Conservation (phyloP, 1,140 invertebrate species). For the Apis laboriosa region DNA sequence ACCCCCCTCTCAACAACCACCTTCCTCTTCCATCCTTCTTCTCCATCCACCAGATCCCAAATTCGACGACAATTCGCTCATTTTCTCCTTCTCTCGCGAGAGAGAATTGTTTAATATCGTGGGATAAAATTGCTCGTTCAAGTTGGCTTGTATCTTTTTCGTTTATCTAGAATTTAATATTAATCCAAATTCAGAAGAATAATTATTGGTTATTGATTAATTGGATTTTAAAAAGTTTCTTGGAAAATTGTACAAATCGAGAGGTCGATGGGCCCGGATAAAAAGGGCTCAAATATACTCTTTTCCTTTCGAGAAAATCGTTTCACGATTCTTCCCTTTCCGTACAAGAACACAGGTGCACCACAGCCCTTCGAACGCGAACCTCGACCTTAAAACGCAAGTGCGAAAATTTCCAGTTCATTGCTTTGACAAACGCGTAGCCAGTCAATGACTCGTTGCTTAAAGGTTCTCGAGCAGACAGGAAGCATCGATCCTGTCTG, state of each 20-base stretch:
- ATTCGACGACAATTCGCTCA: background rate
- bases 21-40: background rate
- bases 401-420: constrained; percentile 48
- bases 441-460: constrained; percentile 54
- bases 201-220: background rate
- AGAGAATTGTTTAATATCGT: too few relatives aligned
- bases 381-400: constrained; percentile 35
- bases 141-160: too few relatives aligned
- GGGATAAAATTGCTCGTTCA: too few relatives aligned
- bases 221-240: background rate
- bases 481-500: constrained; percentile 67
- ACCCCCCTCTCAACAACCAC: background rate
- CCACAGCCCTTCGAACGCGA: background rate
- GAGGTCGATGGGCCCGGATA: background rate
- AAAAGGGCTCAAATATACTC: too few relatives aligned
- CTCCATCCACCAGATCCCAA: constrained; percentile 9
- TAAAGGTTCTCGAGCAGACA: constrained; percentile 58
- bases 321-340: background rate
- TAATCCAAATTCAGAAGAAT: too few relatives aligned
- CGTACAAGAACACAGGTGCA: background rate
- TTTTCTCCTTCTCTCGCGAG: background rate
- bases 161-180: too few relatives aligned
- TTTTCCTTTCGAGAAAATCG: background rate
- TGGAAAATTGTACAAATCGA: background rate
- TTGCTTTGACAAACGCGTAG: constrained; percentile 44